phyloP scores from a whole-genome alignment of 2,888 invertebrate genomes.

The Polylopha cassiicola region DNA sequence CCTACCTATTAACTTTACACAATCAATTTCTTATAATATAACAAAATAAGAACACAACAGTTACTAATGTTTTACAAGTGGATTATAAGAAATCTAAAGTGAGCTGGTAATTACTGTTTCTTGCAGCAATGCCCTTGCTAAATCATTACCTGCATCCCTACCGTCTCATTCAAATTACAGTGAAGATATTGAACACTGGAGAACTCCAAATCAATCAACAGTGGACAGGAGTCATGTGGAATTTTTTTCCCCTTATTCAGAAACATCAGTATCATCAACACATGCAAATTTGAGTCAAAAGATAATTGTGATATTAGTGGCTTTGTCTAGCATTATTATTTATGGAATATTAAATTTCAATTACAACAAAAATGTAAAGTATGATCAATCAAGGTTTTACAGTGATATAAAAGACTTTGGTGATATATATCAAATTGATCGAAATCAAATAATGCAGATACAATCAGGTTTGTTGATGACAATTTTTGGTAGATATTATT shows the following conservation, averaged over 20 bases:
- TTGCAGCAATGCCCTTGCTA: conserved; percentile 58
- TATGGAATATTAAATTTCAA: conserved; percentile 10
- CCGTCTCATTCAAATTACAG: conserved; percentile 56
- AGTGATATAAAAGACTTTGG: conserved; percentile 49
- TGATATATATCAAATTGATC: conserved; percentile 50
- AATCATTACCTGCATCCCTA: conserved; percentile 58
- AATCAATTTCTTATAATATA: too few relatives aligned
- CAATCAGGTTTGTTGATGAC: too few relatives aligned
- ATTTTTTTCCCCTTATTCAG: too few relatives aligned
- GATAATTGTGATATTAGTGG: conserved; percentile 15
- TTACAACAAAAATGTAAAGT: conserved; percentile 24
- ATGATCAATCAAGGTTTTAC: conserved; percentile 48
- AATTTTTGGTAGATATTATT: too few relatives aligned
- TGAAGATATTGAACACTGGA: conserved; percentile 34
- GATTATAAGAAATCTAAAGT: conserved; percentile 25
- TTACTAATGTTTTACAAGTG: conserved; percentile 25
- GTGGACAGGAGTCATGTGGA: too few relatives aligned
- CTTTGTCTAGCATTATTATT: conserved; percentile 16
- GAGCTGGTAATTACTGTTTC: conserved; percentile 58
- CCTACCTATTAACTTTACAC: too few relatives aligned
- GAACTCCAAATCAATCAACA: conserved; percentile 1
- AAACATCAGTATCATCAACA: too few relatives aligned
- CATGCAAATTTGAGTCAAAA: too few relatives aligned
- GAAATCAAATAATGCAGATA: conserved; percentile 51
- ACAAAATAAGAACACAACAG: too few relatives aligned